These are phyloP conservation scores for Isoperla grammatica DNA, from an alignment of 2,888 invertebrate genomes.

Conservation along the genomic window DNA sequence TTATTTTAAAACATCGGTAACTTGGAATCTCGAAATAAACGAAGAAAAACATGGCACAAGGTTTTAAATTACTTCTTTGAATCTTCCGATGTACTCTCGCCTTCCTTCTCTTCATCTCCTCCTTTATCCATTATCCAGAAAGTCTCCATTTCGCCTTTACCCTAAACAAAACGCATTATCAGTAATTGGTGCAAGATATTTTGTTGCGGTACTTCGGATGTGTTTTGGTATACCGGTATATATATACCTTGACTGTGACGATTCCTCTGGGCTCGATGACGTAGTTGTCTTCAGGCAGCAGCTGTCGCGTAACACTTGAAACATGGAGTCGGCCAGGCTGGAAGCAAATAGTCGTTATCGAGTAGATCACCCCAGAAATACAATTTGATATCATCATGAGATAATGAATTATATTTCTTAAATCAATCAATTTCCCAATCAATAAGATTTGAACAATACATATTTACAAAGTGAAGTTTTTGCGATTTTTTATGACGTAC, in stretches of 20 bases:
- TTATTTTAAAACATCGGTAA: too few relatives aligned
- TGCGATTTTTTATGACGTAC: too few relatives aligned
- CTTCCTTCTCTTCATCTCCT: not conserved
- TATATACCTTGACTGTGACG: slow-evolving; percentile 69
- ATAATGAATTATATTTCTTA: too few relatives aligned
- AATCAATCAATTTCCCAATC: too few relatives aligned
- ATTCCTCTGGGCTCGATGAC: slow-evolving; percentile 63
- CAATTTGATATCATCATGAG: too few relatives aligned
- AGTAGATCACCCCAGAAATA: slow-evolving; percentile 41
- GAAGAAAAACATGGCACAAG: not conserved
- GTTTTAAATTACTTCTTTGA: not conserved
- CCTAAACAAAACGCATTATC: slow-evolving; percentile 47
- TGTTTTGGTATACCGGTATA: too few relatives aligned
- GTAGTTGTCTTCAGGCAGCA: slow-evolving; percentile 61
- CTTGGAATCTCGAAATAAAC: not conserved
- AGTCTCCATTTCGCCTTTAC: slow-evolving; percentile 85
- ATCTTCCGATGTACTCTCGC: not conserved
- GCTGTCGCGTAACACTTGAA: slow-evolving; percentile 62
- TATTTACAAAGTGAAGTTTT: too few relatives aligned
- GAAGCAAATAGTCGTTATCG: slow-evolving; percentile 34
- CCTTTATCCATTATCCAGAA: slow-evolving; percentile 65
- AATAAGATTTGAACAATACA: too few relatives aligned
- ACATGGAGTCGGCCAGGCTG: slow-evolving; percentile 70
- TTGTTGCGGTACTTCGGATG: too few relatives aligned
- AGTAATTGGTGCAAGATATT: too few relatives aligned